Evolutionary conservation across 2,113 vertebrate genomes (phyloP), one percentile per base, ranked within the genome.

Genomic region (Poicephalus meyeri): DNA sequence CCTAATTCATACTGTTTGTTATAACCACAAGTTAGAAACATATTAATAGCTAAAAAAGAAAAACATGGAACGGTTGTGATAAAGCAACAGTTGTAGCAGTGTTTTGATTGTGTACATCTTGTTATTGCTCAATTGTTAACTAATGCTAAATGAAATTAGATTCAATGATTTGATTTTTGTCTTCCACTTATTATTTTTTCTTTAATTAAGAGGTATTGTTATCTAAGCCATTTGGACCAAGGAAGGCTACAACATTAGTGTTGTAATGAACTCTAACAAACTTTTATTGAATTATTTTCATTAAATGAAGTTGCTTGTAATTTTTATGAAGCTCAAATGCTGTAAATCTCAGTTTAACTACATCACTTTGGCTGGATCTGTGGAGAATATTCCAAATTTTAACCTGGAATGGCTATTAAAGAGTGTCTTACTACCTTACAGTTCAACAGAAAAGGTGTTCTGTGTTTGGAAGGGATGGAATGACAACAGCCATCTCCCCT

Each of bases 381-480:
- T 63, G 28, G 35, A 65, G 12, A 9, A 31, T 52, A 16, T 60
- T 95, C 6, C 23, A 26, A 17, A 28, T 53, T 56, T 47, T 77
- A 33, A 58, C 23, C 20, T 93, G 35, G 14, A 61, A 35, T 68
- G 23, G 21, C 17, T 70, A 25, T 69, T 44, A 55, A 55, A 28
- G 18, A 63, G 8, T 63, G 20, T 44, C 20, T 33, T 69, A 14
- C 42, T 46, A 14, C 6, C n/a, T 41, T 41, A 37, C 7, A 66
- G 33, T 61, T 74, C 21, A 66, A 61, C 14, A 12, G 13, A 17
- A 81, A 53, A 76, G 24, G 23, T 1, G 8, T 25, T n/a, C 3
- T 52, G 5, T 21, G 7, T 23, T 26, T 72, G 2, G 4, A 2
- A 1, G 4, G 12, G 8, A n/a, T n/a, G 6, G 6, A 17, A 21